Evolutionary conservation across 2,113 vertebrate species (phyloP).

Genomic region (Nanorana parkeri): DNA sequence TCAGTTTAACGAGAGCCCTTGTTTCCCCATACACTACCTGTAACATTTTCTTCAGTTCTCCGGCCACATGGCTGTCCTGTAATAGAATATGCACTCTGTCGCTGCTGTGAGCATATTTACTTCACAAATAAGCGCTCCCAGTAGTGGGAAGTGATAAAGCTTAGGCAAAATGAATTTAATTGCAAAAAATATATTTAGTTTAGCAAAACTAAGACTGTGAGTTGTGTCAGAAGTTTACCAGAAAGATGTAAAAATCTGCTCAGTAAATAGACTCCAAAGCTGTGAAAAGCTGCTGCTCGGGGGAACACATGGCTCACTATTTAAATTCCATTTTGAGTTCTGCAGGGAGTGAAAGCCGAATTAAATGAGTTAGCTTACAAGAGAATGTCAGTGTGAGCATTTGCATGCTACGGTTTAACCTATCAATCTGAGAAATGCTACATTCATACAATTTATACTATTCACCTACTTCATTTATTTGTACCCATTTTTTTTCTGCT

Average conservation of each 20-base stretch:
- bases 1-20: neutral
- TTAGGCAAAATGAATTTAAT: slow-evolving; percentile 37
- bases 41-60: neutral
- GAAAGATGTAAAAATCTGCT: slow-evolving; percentile 35
- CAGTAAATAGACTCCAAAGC: slow-evolving; percentile 21
- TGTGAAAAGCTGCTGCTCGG: slow-evolving; percentile 9
- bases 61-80: neutral
- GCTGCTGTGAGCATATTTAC: slow-evolving; percentile 21
- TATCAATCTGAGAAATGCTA: neutral
- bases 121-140: slow-evolving; percentile 34
- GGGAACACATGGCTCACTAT: slow-evolving; percentile 18
- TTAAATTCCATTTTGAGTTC: slow-evolving; percentile 35
- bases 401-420: slow-evolving; percentile 1
- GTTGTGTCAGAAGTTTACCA: slow-evolving; percentile 38
- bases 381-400: slow-evolving; percentile 15
- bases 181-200: slow-evolving; percentile 37
- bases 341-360: slow-evolving; percentile 27
- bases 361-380: slow-evolving; percentile 27
- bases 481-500: no score
- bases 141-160: slow-evolving; percentile 25
- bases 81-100: slow-evolving; percentile 19
- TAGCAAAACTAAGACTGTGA: slow-evolving; percentile 44
- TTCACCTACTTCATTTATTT: no score
- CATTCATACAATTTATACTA: no score
- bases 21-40: neutral